phyloP scores from a whole-genome alignment of 2,113 vertebrate species.

The Manacus vitellinus region DNA sequence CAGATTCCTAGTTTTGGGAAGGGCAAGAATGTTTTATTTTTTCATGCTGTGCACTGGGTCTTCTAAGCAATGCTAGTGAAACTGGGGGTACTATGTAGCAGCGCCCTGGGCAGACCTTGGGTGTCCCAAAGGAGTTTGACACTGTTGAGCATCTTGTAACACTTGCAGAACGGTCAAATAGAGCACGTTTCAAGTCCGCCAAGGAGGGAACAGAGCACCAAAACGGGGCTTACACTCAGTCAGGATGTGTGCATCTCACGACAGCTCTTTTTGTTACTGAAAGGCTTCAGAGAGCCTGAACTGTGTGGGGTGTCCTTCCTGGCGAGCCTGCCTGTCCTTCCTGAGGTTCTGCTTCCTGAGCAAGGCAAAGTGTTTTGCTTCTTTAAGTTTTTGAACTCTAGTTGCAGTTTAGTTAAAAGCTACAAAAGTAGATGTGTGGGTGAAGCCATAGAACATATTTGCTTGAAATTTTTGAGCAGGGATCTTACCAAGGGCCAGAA shows the following conservation, averaged over 20 bases:
- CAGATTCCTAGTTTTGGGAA: conserved; percentile 56
- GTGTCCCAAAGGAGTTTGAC: neutral
- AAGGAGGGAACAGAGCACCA: conserved; percentile 37
- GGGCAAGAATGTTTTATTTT: conserved; percentile 55
- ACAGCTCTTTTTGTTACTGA: neutral
- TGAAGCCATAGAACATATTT: conserved; percentile 79
- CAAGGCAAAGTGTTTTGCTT: conserved; percentile 18
- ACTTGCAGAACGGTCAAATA: neutral
- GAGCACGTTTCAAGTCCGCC: neutral
- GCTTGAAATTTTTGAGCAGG: conserved; percentile 75
- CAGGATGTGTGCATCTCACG: neutral
- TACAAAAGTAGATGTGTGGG: conserved; percentile 59
- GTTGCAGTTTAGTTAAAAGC: conserved; percentile 56
- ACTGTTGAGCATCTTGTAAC: neutral
- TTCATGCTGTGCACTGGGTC: conserved; percentile 55
- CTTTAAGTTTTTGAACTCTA: conserved; percentile 36
- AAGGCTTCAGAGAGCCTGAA: neutral
- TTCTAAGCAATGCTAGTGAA: conserved; percentile 51
- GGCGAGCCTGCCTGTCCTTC: neutral
- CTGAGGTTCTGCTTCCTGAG: neutral
- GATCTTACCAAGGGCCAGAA: conserved; percentile 79
- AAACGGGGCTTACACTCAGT: neutral
- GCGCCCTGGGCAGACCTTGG: neutral
- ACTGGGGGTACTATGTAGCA: conserved; percentile 47
- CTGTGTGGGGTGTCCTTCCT: neutral